Base-by-base conservation (phyloP, 1,140 invertebrate genomes). In the Bombus sibiricus region DNA sequence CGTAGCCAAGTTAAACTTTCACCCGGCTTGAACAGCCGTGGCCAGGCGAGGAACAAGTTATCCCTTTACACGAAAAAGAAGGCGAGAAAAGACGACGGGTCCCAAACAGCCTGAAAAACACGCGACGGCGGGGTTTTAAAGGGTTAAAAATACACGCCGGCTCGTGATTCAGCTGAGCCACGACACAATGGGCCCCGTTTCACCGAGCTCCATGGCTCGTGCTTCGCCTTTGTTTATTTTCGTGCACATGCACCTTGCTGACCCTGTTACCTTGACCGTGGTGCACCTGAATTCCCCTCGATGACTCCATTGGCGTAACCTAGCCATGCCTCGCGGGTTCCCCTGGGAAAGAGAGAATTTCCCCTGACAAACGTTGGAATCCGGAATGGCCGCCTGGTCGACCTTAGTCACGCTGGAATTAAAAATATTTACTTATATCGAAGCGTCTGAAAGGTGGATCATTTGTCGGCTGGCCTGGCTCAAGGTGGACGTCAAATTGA, bases 181-280 rank as follows among this genome's bases (percentile, higher is more conserved):
- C 73, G 41, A n/a, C 47, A 83, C 82, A 83, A 83, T 83, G 74
- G 82, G 73, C 81, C 81, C 74, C 74, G 74, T 72, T 39, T n/a
- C 66, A 28, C 64, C n/a, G 13, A 37, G 34, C 41, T n/a, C 57
- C 37, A 39, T 43, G 66, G 57, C 73, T 75, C 71, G 86, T 37
- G 74, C 83, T 71, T 88, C 66, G 68, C 68, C n/a, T 66, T 82
- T 39, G 43, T 83, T 87, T 90, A 83, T 90, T 88, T 81, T 76
- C 71, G 76, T 64, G 28, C 83, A 47, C 80, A 39, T 64, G 75
- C 88, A 86, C 77, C 75, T 88, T 80, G 83, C 72, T 86, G 83
- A 90, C 79, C 86, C 73, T 83, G 68, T 90, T 90, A 90, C 89
- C 89, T 90, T 90, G 89, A 90, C 89, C 83, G 69, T 88, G 83